Conservation (phyloP, 2,113 vertebrate species). For the Brevimyrus niger region DNA sequence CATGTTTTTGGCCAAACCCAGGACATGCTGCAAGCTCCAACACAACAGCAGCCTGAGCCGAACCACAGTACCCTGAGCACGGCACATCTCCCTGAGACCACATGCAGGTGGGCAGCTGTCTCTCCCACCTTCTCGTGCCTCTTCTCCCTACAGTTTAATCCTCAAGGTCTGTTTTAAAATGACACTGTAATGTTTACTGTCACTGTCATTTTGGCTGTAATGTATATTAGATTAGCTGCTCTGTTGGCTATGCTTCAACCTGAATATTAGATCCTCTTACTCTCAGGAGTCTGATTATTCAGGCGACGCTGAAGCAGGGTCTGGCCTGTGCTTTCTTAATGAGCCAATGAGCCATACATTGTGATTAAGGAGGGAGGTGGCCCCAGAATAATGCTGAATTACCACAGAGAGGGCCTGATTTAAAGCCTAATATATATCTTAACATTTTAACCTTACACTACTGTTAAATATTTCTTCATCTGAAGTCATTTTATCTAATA, state of each 20-base stretch:
- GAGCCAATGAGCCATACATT: neutral
- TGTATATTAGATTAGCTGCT: neutral
- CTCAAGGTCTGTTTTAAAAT: neutral
- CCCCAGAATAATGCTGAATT: neutral
- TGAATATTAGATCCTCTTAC: neutral
- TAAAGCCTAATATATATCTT: neutral
- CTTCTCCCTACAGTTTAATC: neutral
- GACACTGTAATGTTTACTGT: neutral
- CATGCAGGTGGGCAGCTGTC: neutral
- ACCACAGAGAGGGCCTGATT: neutral
- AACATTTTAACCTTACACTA: neutral
- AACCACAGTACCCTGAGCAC: neutral
- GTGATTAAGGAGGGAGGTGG: neutral
- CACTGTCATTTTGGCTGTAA: neutral
- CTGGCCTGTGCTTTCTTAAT: neutral
- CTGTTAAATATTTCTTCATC: neutral
- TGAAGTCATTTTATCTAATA: neutral
- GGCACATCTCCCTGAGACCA: neutral
- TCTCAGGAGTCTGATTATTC: neutral
- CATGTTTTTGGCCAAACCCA: slow-evolving; percentile 20
- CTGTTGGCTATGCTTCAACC: neutral
- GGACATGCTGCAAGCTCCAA: slow-evolving; percentile 15
- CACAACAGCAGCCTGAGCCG: neutral
- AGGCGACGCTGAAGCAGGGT: neutral
- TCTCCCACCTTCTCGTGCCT: neutral